These are phyloP conservation scores for Hemiscyllium ocellatum DNA, from an alignment of 2,113 vertebrate genomes.

Conservation along the genomic window DNA sequence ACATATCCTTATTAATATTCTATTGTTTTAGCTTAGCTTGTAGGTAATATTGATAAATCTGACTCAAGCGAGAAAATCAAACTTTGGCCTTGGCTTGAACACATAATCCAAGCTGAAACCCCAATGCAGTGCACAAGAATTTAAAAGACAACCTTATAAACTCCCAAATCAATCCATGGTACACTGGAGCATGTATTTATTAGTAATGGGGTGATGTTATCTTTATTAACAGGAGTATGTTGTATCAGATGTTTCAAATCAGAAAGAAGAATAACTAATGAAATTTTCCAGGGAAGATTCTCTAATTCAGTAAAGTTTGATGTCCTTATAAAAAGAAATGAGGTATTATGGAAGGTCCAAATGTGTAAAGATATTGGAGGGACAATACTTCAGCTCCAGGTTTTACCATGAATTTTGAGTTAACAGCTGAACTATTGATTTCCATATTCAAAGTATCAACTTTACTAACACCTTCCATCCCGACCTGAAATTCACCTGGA, in stretches of 20 bases:
- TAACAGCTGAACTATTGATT: not conserved
- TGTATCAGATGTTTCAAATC: not conserved
- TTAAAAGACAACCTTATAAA: not conserved
- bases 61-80: not conserved
- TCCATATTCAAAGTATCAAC: no score
- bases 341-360: not conserved
- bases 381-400: not conserved
- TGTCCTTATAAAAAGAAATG: not conserved
- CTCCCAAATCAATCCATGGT: not conserved
- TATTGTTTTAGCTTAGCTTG: not conserved
- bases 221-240: no score
- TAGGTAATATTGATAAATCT: not conserved
- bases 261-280: not conserved
- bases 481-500: no score
- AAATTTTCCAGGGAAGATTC: not conserved
- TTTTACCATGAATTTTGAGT: not conserved
- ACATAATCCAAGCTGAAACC: not conserved
- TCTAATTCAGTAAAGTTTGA: not conserved
- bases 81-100: no score
- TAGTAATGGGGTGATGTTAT: not conserved
- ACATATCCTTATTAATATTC: not conserved
- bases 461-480: no score
- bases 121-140: not conserved
- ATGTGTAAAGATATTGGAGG: not conserved
- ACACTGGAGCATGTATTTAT: not conserved